These are phyloP conservation scores for Pterocles gutturalis DNA, from an alignment of 2,113 vertebrate genomes.

Conservation along the genomic window DNA sequence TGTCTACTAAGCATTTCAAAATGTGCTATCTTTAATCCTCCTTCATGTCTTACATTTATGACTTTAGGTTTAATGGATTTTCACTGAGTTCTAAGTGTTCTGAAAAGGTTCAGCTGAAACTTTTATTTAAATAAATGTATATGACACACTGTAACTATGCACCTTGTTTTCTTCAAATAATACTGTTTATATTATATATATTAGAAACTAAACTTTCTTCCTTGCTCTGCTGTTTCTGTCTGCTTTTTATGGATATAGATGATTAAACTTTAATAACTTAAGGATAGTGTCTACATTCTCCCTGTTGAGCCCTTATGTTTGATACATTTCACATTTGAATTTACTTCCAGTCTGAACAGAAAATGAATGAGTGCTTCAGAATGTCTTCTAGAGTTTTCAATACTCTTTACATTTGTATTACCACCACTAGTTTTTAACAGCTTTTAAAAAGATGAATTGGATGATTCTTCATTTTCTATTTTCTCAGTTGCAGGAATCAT, in stretches of 20 bases:
- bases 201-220: background rate
- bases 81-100: background rate
- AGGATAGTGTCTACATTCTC: background rate
- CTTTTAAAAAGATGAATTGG: background rate
- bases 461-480: background rate
- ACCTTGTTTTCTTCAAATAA: background rate
- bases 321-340: background rate
- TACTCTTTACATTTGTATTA: background rate
- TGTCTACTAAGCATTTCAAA: background rate
- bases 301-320: background rate
- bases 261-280: background rate
- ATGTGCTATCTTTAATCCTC: background rate
- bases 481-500: background rate
- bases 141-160: background rate
- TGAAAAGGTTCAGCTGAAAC: background rate
- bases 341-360: background rate
- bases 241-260: background rate
- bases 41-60: background rate
- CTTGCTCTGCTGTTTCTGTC: background rate
- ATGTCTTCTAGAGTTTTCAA: background rate
- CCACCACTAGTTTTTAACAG: background rate
- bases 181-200: background rate
- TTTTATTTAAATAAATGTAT: background rate
- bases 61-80: background rate
- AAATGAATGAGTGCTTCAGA: background rate